These are phyloP conservation scores for Ceyx margarethae DNA, from an alignment of 2,113 vertebrate species.

Conservation along the genomic window DNA sequence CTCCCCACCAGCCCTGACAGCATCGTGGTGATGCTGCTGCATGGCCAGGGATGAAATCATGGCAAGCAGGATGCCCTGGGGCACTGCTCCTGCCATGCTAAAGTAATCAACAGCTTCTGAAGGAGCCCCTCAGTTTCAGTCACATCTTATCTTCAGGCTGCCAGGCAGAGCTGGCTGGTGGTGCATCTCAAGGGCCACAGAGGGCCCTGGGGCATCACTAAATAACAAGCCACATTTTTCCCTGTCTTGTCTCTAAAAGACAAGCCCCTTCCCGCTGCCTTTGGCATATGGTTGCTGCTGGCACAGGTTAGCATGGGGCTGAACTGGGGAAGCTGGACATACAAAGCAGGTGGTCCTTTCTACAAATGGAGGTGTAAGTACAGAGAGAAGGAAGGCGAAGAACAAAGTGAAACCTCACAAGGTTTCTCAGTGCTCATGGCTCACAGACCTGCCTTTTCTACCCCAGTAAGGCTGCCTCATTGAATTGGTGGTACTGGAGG, in stretches of 20 bases:
- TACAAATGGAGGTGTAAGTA: neutral
- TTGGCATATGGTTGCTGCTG: neutral
- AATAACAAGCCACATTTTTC: neutral
- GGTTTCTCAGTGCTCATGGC: neutral
- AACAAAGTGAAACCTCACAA: neutral
- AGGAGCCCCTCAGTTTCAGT: neutral
- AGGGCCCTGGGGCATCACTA: neutral
- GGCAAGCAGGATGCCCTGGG: neutral
- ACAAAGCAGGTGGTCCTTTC: neutral
- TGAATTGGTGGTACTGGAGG: neutral
- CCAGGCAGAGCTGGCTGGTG: accelerated
- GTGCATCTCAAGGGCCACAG: neutral
- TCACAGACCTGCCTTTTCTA: neutral
- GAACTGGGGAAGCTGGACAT: neutral
- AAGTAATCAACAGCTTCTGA: neutral
- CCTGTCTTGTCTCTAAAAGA: neutral
- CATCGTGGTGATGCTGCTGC: neutral
- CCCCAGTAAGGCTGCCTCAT: neutral
- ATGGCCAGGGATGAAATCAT: neutral
- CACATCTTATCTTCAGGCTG: neutral
- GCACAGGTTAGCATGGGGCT: neutral
- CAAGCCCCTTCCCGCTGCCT: neutral
- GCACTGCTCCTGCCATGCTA: neutral
- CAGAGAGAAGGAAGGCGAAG: neutral
- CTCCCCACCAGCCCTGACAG: neutral